Evolutionary conservation across 2,797 vertebrate species (phyloP).

Genomic region (Zonotrichia albicollis): DNA sequence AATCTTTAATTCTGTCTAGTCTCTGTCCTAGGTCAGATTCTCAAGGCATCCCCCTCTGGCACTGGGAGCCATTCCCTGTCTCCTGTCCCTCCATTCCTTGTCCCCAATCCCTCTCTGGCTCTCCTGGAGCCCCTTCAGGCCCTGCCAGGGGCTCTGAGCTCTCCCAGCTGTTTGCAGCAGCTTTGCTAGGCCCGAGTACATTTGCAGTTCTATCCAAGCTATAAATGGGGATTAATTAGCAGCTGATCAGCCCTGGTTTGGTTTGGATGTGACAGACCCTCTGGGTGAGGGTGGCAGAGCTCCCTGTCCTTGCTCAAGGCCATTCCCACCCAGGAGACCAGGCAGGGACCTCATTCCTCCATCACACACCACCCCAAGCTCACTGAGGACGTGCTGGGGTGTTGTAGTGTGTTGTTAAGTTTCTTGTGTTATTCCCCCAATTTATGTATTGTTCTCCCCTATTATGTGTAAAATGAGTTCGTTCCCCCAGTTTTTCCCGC

Average conservation of each 20-base stretch:
- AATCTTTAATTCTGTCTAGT: no score
- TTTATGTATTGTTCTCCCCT: no score
- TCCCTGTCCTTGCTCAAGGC: background rate
- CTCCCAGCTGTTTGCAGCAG: background rate
- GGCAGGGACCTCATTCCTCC: background rate
- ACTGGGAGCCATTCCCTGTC: no score
- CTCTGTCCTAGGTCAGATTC: no score
- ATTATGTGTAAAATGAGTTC: no score
- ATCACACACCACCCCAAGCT: background rate
- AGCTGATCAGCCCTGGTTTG: background rate
- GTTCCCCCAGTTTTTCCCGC: no score
- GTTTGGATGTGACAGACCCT: background rate
- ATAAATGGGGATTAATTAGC: background rate
- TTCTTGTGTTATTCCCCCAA: no score
- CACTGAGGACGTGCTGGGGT: fast-evolving
- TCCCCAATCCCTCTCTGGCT: background rate
- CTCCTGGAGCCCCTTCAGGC: background rate
- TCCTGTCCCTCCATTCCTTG: background rate
- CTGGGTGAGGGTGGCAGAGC: background rate
- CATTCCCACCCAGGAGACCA: background rate
- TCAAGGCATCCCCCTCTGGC: no score
- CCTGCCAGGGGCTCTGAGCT: background rate
- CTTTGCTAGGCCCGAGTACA: background rate
- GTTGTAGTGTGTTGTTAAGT: no score
- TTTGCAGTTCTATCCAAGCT: background rate